Evolutionary conservation across 1,140 invertebrate species (phyloP), one percentile per base, ranked within the genome.

Genomic region (Zophobas atratus): DNA sequence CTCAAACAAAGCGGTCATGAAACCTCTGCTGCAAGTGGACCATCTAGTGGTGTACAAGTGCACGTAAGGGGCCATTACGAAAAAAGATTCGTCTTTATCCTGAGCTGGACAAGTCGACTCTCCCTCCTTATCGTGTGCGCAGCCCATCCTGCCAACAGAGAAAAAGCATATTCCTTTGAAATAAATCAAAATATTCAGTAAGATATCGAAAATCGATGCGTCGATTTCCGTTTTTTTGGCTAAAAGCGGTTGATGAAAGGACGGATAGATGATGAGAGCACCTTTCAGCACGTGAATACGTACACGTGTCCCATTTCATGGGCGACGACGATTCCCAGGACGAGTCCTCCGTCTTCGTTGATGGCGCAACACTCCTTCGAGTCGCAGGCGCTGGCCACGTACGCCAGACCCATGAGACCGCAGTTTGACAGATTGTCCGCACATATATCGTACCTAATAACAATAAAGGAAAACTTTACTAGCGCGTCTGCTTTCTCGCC

Each of bases 241-340:
- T 51, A 51, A 51, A 76, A 63, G 43, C 53, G 72, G 56, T 39
- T 53, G 55, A 8, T 77, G 34, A 39, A n/a, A 46, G 33, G 38
- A 0, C 56, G 49, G 53, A 33, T 48, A 36, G 41, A 48, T 46
- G 43, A 20, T 20, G 3, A 46, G 43, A 46, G 43, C 43, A 3
- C 43, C 43, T 46, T 3, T 4, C 6, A 8, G 3, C 20, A n/a
- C 35, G 39, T 36, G 39, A 63, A 56, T 34, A 82, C 89, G 85
- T 88, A 94, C 92, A 92, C 90, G 85, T 94, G 93, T 72, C 93
- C 93, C 48, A 94, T 86, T 87, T 94, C 93, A 82, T 94, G 93
- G 35, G 93, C 90, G 5, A 93, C 88, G 1, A 92, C 92, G 80
- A 92, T 90, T 32, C 92, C 92, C 6, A 93, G 84, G 8, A 90